Evolutionary conservation across 2,797 vertebrate species (phyloP), one percentile per base, ranked within the genome.

Genomic region (Myotis vivesi): DNA sequence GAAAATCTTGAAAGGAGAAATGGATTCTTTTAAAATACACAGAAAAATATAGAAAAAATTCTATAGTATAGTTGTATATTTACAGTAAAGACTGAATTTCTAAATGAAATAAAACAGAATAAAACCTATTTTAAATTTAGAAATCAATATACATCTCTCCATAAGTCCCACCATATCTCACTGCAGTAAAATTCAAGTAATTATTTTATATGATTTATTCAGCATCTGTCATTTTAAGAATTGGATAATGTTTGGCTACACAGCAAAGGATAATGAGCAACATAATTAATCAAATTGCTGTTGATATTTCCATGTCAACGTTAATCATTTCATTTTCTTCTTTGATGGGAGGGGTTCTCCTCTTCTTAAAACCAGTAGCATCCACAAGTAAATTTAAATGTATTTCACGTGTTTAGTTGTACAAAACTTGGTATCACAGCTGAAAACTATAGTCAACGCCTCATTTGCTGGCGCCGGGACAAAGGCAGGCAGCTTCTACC

Each of bases 241-340:
- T 38, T 92, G 59, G n/a, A 46, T 95, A 89, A 94, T 90, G 64
- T 95, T 96, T 92, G 87, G 51, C 69, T 89, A 73, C n/a, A 91
- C 20, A 76, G 57, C 82, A 95, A 94, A 89, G 72, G 92, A 96
- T 95, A 94, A 95, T 95, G 89, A 96, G 75, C 59, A 94, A 84
- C 72, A 86, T 85, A 96, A 91, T 97, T 96, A 94, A 94, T 95
- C 73, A 92, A 94, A 94, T 86, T 94, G 69, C 23, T 96, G 30
- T 95, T 96, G 96, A 79, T 94, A 81, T 71, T 92, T 96, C 75
- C 86, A 25, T 93, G 88, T 92, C 89, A 90, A 92, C 92, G 85
- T 85, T 91, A 91, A 96, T 92, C 46, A 90, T 91, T 89, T 91
- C 75, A 71, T 66, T 86, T 92, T 89, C 68, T 89, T 89, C 38